Evolutionary conservation across 92 coral and sea anemone species (phyloP).

Genomic region (Scolanthus callimorphus): DNA sequence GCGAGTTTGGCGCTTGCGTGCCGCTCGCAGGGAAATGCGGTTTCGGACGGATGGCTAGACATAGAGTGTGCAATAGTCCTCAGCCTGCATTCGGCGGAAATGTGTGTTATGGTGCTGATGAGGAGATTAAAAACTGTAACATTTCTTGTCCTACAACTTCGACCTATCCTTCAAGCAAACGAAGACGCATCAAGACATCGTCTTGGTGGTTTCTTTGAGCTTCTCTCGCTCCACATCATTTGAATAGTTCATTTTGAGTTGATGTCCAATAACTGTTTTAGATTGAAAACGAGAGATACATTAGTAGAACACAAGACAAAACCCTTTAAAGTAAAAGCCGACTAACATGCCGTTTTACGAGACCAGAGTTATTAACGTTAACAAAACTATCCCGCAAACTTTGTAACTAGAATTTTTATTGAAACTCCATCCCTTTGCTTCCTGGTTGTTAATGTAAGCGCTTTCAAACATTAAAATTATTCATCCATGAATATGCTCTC

Average conservation of each 20-base stretch:
- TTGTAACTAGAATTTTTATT: too few species aligned
- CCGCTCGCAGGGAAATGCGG: slow-evolving; percentile 26
- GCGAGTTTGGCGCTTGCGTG: neutral
- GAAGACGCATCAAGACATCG: too few species aligned
- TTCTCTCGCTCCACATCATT: neutral
- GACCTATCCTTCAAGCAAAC: neutral
- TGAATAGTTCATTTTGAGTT: neutral
- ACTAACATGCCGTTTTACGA: too few species aligned
- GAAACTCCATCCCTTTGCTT: too few species aligned
- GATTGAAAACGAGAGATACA: neutral
- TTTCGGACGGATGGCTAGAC: slow-evolving; percentile 1
- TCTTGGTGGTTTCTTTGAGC: too few species aligned
- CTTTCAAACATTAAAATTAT: too few species aligned
- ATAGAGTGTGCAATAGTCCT: slow-evolving; percentile 19
- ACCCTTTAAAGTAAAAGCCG: too few species aligned
- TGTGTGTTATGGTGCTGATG: slow-evolving; percentile 9
- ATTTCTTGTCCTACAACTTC: slow-evolving; percentile 8
- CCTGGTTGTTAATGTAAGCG: too few species aligned
- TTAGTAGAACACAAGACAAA: neutral
- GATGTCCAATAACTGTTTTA: too few species aligned
- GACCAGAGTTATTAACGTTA: too few species aligned
- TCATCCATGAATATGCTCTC: too few species aligned
- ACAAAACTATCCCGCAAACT: too few species aligned
- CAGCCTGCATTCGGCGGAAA: slow-evolving; percentile 11
- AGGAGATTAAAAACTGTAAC: slow-evolving; percentile 13